Evolutionary conservation across 2,888 invertebrate genomes (phyloP).

Genomic region (Trachelus tabidus): DNA sequence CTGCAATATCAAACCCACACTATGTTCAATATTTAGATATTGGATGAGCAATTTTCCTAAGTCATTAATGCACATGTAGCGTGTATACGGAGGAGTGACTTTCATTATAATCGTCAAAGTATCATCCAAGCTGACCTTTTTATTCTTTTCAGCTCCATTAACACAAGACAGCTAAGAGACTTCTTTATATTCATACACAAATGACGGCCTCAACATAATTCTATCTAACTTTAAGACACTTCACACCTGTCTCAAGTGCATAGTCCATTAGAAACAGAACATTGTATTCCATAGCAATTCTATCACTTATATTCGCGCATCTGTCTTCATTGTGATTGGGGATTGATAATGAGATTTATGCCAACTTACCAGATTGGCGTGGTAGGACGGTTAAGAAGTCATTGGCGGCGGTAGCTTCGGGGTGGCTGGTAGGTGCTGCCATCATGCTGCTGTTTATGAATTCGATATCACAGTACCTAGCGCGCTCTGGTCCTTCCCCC

Average conservation of each 20-base stretch:
- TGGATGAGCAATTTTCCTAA: background rate
- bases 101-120: background rate
- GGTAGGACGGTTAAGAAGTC: conserved; percentile 66
- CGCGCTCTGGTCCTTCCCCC: conserved; percentile 64
- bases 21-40: background rate
- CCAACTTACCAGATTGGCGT: conserved; percentile 61
- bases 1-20: conserved; percentile 42
- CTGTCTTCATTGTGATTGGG: background rate
- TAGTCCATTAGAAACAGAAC: background rate
- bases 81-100: too few relatives aligned
- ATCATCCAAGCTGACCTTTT: background rate
- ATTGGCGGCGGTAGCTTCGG: conserved; percentile 66
- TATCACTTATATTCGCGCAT: background rate
- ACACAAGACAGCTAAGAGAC: background rate
- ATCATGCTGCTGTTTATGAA: conserved; percentile 65
- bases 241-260: background rate
- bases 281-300: background rate
- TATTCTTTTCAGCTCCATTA: conserved; percentile 11
- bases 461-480: conserved; percentile 67
- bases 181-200: background rate
- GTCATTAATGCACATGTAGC: too few relatives aligned
- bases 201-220: background rate
- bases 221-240: background rate
- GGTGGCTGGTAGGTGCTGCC: conserved; percentile 64
- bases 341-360: background rate